Percentiles rank a stretch among this genome's conserved stretches.
These are phyloP conservation scores for Drosophila ficusphila DNA, from an alignment of 1,140 invertebrate species.

Conservation along the genomic window DNA sequence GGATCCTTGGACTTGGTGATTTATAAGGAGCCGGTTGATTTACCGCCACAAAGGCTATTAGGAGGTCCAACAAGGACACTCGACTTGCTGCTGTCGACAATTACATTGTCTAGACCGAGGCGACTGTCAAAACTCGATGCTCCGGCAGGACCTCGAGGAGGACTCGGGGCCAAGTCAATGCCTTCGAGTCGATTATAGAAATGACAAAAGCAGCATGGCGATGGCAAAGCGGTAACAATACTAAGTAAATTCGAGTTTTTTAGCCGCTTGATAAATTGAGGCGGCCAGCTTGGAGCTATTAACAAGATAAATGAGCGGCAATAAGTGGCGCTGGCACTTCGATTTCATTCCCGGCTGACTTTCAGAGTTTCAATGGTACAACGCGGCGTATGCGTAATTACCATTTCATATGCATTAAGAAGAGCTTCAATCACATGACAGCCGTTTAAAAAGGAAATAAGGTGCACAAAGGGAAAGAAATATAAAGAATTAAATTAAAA, in stretches of 20 bases:
- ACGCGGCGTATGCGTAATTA: constrained; percentile 78
- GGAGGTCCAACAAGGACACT: constrained; percentile 15
- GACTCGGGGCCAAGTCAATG: constrained; percentile 40
- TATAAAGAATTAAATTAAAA: too few species aligned
- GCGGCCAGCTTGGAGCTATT: constrained; percentile 50
- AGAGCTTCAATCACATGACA: constrained; percentile 59
- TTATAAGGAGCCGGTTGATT: constrained; percentile 66
- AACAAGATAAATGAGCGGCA: constrained; percentile 80
- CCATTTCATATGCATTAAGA: constrained; percentile 81
- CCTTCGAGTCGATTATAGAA: constrained; percentile 68
- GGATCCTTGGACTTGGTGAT: constrained; percentile 56
- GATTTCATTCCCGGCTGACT: constrained; percentile 43
- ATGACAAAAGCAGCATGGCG: constrained; percentile 65
- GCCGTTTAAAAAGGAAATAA: constrained; percentile 45
- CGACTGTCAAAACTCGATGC: constrained; percentile 64
- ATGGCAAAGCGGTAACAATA: constrained; percentile 10
- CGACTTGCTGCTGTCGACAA: constrained; percentile 54
- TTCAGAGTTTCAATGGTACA: constrained; percentile 65
- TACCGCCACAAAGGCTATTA: constrained; percentile 59
- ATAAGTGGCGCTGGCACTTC: constrained; percentile 65
- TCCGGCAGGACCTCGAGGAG: constrained; percentile 21
- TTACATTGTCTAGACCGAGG: constrained; percentile 70
- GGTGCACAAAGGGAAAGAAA: neutral
- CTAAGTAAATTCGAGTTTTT: constrained; percentile 36
- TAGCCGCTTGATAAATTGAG: constrained; percentile 68